phyloP scores from a whole-genome alignment of 2,113 vertebrate species.

The Panthera uncia region DNA sequence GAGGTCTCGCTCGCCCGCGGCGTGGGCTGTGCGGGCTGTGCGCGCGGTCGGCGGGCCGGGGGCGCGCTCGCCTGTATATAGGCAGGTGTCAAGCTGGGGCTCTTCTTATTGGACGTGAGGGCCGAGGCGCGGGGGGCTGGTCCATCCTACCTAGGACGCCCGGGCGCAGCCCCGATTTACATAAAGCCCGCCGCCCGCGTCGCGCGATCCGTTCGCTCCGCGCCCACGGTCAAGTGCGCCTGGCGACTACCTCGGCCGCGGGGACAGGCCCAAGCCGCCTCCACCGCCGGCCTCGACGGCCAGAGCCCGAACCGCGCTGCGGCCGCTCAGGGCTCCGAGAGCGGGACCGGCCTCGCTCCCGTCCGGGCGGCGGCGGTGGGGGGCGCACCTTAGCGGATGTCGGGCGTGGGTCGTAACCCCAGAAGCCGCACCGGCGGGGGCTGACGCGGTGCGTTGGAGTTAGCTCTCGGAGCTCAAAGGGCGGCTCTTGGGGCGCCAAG shows the following conservation, averaged over 20 bases:
- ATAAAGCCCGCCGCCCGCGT: constrained; percentile 41
- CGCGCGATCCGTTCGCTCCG: not conserved
- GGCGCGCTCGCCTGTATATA: constrained; percentile 93
- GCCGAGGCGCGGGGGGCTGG: constrained; percentile 88
- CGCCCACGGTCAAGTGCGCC: constrained; percentile 53
- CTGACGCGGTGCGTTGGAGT: not conserved
- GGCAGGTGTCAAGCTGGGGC: constrained; percentile 95
- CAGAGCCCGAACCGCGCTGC: not conserved
- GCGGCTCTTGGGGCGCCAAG: not conserved
- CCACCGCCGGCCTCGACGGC: constrained; percentile 14
- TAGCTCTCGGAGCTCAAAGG: not conserved
- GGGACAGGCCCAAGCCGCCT: not conserved
- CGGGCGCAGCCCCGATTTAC: constrained; percentile 89
- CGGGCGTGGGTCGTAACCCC: not conserved
- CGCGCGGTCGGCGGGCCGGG: constrained; percentile 76
- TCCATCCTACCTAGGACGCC: constrained; percentile 88
- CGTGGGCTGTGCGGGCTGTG: constrained; percentile 59
- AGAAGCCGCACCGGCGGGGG: not conserved
- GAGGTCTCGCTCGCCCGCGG: constrained; percentile 49
- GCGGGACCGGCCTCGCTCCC: not conserved
- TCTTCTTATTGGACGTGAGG: constrained; percentile 93
- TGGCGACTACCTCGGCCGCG: not conserved
- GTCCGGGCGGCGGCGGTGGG: constrained; percentile 40
- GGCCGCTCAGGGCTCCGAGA: not conserved
- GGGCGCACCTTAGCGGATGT: constrained; percentile 32